phyloP scores from a whole-genome alignment of 2,888 invertebrate species.

The Chouioia cunea region DNA sequence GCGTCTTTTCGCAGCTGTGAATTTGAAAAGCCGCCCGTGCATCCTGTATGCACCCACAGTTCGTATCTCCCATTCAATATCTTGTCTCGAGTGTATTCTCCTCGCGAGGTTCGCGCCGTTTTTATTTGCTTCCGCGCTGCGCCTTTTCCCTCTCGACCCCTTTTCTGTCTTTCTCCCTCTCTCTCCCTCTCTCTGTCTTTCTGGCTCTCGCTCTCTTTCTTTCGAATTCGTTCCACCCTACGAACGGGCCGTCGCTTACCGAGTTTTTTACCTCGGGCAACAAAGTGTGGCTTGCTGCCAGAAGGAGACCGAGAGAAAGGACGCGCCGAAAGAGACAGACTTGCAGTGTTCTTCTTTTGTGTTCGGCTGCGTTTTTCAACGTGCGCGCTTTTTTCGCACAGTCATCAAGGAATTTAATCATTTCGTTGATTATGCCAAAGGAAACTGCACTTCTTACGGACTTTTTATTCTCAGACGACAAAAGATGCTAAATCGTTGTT shows the following conservation, averaged over 20 bases:
- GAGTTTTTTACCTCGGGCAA: not conserved
- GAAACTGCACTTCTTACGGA: conserved; percentile 5
- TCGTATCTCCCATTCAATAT: not conserved
- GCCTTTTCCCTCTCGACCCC: not conserved
- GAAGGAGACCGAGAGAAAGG: conserved; percentile 11
- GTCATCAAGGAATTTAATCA: conserved; percentile 45
- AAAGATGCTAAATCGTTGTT: not conserved
- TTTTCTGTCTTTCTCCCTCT: conserved; percentile 2
- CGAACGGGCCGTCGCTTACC: not conserved
- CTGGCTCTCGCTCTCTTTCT: conserved; percentile 21
- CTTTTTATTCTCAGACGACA: conserved; percentile 12
- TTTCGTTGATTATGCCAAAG: conserved; percentile 27
- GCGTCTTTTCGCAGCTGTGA: no score
- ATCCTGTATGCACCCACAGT: no score
- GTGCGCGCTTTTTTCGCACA: conserved; percentile 25
- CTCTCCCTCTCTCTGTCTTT: not conserved
- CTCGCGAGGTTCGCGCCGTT: not conserved
- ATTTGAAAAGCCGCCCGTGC: no score
- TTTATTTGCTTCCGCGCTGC: not conserved
- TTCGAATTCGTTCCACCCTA: conserved; percentile 37
- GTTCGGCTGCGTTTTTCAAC: not conserved
- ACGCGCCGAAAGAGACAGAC: not conserved
- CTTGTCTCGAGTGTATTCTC: not conserved
- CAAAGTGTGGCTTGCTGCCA: not conserved
- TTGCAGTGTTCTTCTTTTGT: conserved; percentile 28